A percentile compares a stretch with the other conserved stretches of the same genome.
phyloP scores from a whole-genome alignment of 2,797 vertebrate species.

The Sebastiscus tertius region DNA sequence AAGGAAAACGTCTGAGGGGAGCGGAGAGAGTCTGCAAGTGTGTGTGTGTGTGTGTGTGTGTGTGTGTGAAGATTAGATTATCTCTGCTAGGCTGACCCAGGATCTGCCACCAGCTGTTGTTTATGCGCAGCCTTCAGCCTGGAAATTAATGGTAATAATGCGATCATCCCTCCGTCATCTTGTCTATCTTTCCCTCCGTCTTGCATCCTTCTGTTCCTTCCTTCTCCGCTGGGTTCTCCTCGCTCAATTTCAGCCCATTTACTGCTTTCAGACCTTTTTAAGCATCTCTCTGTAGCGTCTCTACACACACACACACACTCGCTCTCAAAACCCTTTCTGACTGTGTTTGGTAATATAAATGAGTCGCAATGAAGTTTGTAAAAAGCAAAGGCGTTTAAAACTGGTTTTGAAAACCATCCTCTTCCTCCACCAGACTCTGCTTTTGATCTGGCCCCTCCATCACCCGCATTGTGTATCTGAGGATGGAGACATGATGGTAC shows the following conservation, averaged over 20 bases:
- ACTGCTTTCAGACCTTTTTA: background rate
- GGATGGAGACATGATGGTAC: conserved; percentile 55
- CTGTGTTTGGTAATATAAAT: background rate
- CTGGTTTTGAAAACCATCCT: background rate
- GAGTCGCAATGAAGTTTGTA: background rate
- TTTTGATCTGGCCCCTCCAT: conserved; percentile 55
- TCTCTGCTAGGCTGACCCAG: conserved; percentile 93
- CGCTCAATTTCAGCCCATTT: background rate
- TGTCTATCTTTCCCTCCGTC: conserved; percentile 27
- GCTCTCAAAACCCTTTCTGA: background rate
- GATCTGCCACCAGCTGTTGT: conserved; percentile 96
- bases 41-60: conserved; percentile 23
- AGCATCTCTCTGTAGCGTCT: background rate
- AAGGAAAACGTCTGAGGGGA: conserved; percentile 13
- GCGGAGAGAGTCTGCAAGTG: background rate
- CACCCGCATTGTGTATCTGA: conserved; percentile 61
- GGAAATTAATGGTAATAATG: conserved; percentile 94
- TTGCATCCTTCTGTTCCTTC: conserved; percentile 30
- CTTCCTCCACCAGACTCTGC: background rate
- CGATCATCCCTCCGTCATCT: conserved; percentile 81
- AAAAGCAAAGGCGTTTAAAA: background rate
- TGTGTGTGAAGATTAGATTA: conserved; percentile 90
- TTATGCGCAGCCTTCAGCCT: conserved; percentile 89
- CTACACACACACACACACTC: too few species aligned
- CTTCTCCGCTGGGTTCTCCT: background rate